Evolutionary conservation across 2,113 vertebrate species (phyloP).

Genomic region (Rhagologus leucostigma): DNA sequence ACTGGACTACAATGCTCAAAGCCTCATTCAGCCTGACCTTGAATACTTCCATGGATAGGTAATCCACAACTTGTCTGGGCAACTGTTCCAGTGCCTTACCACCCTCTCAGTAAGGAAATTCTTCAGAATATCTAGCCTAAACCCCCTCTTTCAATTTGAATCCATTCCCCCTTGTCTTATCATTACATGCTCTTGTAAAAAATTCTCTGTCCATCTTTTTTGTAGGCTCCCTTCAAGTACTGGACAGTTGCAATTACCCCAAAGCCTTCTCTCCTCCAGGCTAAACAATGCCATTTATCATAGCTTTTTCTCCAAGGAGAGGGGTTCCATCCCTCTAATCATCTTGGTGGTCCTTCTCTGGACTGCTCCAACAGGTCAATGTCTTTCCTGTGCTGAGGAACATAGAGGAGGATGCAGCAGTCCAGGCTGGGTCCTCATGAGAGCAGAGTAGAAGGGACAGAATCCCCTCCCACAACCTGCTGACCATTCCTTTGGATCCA

Average conservation of each 20-base stretch:
- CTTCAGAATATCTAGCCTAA: neutral
- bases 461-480: neutral
- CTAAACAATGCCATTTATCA: neutral
- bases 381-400: neutral
- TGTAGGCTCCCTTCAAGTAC: neutral
- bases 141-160: neutral
- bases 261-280: neutral
- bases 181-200: neutral
- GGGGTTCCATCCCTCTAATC: neutral
- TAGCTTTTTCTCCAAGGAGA: neutral
- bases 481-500: neutral
- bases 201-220: neutral
- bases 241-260: too few species aligned
- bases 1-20: neutral
- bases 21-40: neutral
- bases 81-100: neutral
- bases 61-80: neutral
- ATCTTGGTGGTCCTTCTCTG: neutral
- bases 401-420: neutral
- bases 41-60: neutral
- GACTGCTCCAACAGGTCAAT: neutral
- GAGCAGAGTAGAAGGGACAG: neutral
- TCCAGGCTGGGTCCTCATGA: accelerated
- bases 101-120: neutral
- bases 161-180: neutral